phyloP scores from a whole-genome alignment of 2,797 vertebrate species.

The Nannoperca australis region DNA sequence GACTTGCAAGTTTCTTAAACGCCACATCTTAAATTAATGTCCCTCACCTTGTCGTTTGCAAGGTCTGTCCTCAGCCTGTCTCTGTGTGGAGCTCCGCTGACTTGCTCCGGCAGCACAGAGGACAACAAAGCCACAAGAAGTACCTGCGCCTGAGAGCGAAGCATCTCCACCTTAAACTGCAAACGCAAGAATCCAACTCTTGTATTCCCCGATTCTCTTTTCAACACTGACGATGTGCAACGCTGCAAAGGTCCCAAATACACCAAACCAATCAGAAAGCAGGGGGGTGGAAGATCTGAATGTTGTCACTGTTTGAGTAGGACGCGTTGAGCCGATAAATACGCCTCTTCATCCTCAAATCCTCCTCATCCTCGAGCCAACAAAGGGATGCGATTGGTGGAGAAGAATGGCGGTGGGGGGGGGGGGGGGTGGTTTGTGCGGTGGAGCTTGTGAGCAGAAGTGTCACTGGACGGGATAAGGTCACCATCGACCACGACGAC shows the following conservation, averaged over 20 bases:
- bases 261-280: neutral
- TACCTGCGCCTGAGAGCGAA: conserved; percentile 69
- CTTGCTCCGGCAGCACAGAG: conserved; percentile 63
- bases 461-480: conserved; percentile 50
- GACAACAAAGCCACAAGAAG: conserved; percentile 70
- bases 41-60: conserved; percentile 73
- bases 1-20: neutral
- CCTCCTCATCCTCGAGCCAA: conserved; percentile 59
- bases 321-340: conserved; percentile 66
- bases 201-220: neutral
- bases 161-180: conserved; percentile 68
- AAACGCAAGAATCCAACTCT: neutral
- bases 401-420: conserved; percentile 29
- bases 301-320: neutral
- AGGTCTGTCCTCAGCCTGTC: conserved; percentile 65
- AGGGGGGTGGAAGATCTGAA: neutral
- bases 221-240: neutral
- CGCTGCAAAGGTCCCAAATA: neutral
- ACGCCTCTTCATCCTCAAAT: conserved; percentile 57
- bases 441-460: conserved; percentile 31
- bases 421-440: conserved; percentile 34
- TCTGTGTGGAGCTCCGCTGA: conserved; percentile 60
- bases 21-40: neutral
- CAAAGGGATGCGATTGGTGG: conserved; percentile 75
- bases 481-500: conserved; percentile 25